A percentile compares a stretch with the other conserved stretches of the same genome.
phyloP scores from a whole-genome alignment of 2,797 vertebrate species.

The Xenops minutus region DNA sequence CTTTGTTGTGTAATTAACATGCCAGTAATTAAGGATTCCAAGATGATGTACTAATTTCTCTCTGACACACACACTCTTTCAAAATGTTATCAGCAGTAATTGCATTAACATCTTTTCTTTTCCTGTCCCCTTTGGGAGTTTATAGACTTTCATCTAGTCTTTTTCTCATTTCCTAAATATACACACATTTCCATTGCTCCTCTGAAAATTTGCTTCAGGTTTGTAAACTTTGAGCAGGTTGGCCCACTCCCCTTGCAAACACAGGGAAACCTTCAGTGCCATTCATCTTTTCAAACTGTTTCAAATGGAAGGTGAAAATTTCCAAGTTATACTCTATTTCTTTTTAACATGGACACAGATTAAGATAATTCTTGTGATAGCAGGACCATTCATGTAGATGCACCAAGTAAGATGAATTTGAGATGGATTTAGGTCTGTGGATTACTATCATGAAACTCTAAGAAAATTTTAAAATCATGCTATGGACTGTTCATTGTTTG shows the following conservation, averaged over 20 bases:
- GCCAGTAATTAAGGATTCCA: conserved; percentile 52
- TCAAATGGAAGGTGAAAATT: background rate
- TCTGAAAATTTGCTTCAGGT: conserved; percentile 11
- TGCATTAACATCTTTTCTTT: conserved; percentile 54
- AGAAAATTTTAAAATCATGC: background rate
- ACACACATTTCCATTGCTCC: background rate
- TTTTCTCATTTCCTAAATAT: conserved; percentile 17
- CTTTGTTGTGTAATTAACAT: conserved; percentile 57
- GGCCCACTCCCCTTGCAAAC: background rate
- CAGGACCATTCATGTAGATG: background rate
- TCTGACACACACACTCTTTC: background rate
- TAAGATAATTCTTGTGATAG: background rate
- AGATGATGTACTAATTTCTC: conserved; percentile 55
- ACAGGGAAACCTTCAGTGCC: background rate
- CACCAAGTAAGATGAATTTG: background rate
- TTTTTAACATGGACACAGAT: background rate
- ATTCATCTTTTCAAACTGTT: background rate
- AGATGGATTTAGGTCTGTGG: background rate
- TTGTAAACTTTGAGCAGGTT: background rate
- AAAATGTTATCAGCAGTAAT: conserved; percentile 53
- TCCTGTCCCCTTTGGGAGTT: background rate
- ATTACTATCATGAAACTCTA: background rate
- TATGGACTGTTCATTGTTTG: background rate
- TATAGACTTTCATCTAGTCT: conserved; percentile 28
- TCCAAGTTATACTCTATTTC: background rate